These are phyloP conservation scores for Oreotragus oreotragus DNA, from an alignment of 2,113 vertebrate genomes.

Conservation along the genomic window DNA sequence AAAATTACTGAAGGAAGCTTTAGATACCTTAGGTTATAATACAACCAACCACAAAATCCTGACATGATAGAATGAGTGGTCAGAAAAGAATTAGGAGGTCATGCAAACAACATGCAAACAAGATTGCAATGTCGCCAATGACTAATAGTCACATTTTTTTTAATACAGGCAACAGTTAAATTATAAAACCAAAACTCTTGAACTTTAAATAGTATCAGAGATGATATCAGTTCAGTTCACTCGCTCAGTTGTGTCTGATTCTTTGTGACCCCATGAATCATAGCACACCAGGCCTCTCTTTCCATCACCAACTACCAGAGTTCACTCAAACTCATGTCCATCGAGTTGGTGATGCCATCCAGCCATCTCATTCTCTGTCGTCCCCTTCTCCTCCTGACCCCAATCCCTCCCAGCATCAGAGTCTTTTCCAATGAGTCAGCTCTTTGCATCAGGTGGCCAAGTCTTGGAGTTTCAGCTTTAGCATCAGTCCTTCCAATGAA, in stretches of 20 bases:
- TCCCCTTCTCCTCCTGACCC: no score
- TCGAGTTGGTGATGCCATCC: no score
- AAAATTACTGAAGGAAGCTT: background rate
- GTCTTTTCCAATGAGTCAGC: no score
- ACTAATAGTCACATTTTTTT: background rate
- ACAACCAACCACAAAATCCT: background rate
- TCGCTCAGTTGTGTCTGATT: rapidly evolving
- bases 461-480: no score
- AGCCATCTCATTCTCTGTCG: no score
- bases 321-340: no score
- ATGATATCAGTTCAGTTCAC: background rate
- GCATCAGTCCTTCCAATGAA: no score
- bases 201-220: background rate
- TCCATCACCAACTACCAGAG: no score
- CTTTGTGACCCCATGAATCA: no score
- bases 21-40: background rate
- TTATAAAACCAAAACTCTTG: background rate
- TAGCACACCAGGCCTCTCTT: no score
- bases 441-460: no score
- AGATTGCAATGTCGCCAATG: background rate
- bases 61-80: background rate
- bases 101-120: background rate
- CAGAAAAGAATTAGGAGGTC: background rate
- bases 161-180: background rate
- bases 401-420: no score